Evolutionary conservation across 2,888 invertebrate species (phyloP), one percentile per base, ranked within the genome.

Genomic region (Drosophila falleni): DNA sequence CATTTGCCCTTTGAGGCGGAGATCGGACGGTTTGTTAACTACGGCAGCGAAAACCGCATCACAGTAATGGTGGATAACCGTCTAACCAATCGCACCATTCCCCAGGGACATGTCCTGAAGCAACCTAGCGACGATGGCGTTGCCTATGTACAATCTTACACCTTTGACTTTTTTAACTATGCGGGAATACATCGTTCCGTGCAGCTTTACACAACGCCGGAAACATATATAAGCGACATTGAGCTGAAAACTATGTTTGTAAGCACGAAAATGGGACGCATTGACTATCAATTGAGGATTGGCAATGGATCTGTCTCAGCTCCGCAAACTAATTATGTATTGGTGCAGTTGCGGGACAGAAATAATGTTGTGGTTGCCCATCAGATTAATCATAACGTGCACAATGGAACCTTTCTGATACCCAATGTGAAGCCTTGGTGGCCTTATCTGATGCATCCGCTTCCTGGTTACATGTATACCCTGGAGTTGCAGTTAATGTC

Each of bases 151-250:
- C 98, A 98, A 91, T 93, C 94, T 0, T 97, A 97, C 87, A 96
- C 96, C 15, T 98, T 99, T 91, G 99, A 99, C 92, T 99, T 99
- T 93, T 99, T 98, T 93, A 99, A 99, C 93, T 99, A 99, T 92
- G 99, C 99, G 9, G 99, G 99, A 2, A 98, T 99, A 74, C 98
- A 99, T 91, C 95, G 99, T 55, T 95, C 98, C 3, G 98, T 99
- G 13, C 95, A 96, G 76, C 92, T 99, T 3, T 97, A 97, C 92
- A 96, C 98, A 1, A 98, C 97, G 1, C 98, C 98, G 0, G 93
- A 93, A 70, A 93, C 94, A 0, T 97, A 96, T 92, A 95, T 98
- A 29, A 95, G 97, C 86, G 98, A 98, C 90, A 95, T 99, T 59
- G 95, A 95, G 13, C 94, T 98, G 10, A 94, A 94, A 71, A 98